Evolutionary conservation across 2,888 invertebrate genomes (phyloP).

Genomic region (Blastobasis adustella): DNA sequence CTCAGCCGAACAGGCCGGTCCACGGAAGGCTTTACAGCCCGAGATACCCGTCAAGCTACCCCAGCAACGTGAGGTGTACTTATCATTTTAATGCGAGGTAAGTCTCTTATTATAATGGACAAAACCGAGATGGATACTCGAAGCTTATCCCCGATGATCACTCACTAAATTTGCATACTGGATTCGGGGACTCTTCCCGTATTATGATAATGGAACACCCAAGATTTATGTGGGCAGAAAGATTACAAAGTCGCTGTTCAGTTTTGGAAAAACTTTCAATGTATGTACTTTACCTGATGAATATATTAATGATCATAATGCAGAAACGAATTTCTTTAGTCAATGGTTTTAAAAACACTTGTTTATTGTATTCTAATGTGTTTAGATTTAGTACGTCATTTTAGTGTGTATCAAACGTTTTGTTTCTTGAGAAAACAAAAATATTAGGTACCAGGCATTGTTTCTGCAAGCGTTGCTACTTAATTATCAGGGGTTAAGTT

Average conservation of each 20-base stretch:
- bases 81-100: conserved; percentile 92
- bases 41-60: conserved; percentile 96
- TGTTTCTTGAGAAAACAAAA: too few species aligned
- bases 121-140: conserved; percentile 3
- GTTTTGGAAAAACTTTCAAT: too few species aligned
- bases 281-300: too few species aligned
- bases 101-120: conserved; percentile 9
- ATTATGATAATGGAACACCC: conserved; percentile 5
- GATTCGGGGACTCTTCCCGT: conserved; percentile 2
- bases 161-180: conserved; percentile 9
- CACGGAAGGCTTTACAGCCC: conserved; percentile 92
- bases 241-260: background rate
- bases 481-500: too few species aligned
- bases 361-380: too few species aligned
- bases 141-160: conserved; percentile 8
- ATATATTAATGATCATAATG: too few species aligned
- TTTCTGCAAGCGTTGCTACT: too few species aligned
- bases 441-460: too few species aligned
- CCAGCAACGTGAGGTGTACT: conserved; percentile 90
- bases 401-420: too few species aligned
- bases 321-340: too few species aligned
- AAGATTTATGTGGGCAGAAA: background rate
- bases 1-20: conserved; percentile 78
- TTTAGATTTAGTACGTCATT: too few species aligned
- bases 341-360: too few species aligned